A percentile compares a stretch with the other conserved stretches of the same genome.
Evolutionary conservation across 2,888 invertebrate species (phyloP).

Genomic region (Lasius fuliginosus): DNA sequence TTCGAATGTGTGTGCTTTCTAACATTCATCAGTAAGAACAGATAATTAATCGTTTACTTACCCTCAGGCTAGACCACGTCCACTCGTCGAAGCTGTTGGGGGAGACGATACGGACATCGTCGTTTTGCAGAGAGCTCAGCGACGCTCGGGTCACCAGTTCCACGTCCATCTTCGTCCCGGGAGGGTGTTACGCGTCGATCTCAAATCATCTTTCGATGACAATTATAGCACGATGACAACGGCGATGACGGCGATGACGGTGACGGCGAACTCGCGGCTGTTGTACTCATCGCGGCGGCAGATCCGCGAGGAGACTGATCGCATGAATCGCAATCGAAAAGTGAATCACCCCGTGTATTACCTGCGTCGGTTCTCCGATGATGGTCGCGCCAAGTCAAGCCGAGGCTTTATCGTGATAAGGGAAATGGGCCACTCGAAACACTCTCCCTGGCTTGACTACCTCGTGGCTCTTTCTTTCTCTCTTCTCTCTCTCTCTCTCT

Average conservation of each 20-base stretch:
- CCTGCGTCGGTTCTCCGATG: constrained; percentile 19
- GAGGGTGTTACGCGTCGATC: background rate
- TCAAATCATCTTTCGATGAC: constrained; percentile 29
- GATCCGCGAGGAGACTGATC: constrained; percentile 66
- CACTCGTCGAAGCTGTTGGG: constrained; percentile 88
- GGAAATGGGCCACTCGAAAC: constrained; percentile 77
- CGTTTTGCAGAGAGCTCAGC: constrained; percentile 88
- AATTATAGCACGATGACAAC: background rate
- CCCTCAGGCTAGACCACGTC: constrained; percentile 90
- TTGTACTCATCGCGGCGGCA: constrained; percentile 65
- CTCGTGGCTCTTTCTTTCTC: constrained; percentile 4
- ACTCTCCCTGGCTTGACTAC: constrained; percentile 41
- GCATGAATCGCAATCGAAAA: constrained; percentile 56
- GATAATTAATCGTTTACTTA: constrained; percentile 79
- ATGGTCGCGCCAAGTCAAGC: constrained; percentile 39
- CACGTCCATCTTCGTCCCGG: constrained; percentile 79
- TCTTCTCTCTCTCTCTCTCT: background rate
- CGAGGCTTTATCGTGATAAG: constrained; percentile 75
- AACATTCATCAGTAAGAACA: background rate
- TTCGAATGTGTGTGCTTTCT: background rate
- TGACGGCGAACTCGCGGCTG: constrained; percentile 13
- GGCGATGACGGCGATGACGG: background rate
- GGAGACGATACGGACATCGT: constrained; percentile 87
- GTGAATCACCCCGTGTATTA: constrained; percentile 67
- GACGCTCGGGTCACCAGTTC: constrained; percentile 86